Conservation (phyloP, 2,888 invertebrate species). For the Colostygia pectinataria region DNA sequence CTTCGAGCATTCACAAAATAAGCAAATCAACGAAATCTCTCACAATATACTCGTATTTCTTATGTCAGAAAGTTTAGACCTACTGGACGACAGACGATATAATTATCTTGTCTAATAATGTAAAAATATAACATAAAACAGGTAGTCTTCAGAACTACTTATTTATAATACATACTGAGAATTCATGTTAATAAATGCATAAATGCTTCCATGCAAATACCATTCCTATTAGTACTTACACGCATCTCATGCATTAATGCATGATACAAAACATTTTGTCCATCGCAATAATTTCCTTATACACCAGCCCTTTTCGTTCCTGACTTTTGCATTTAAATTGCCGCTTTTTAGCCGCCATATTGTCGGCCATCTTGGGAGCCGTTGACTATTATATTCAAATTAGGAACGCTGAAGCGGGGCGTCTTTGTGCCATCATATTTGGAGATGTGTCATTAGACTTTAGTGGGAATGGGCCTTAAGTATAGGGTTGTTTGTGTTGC, state of each 20-base stretch:
- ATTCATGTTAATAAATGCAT: slow-evolving; percentile 11
- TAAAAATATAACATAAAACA: no score
- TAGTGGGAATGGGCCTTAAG: slow-evolving; percentile 27
- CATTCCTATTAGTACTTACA: slow-evolving; percentile 19
- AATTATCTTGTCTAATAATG: no score
- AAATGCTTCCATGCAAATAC: slow-evolving; percentile 18
- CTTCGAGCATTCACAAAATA: no score
- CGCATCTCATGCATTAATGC: slow-evolving; percentile 35
- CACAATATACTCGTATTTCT: no score
- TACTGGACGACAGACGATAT: no score
- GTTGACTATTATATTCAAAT: slow-evolving; percentile 76
- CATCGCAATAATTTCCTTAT: slow-evolving; percentile 36
- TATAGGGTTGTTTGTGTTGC: slow-evolving; percentile 15
- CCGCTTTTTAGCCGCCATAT: slow-evolving; percentile 39
- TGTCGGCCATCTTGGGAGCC: slow-evolving; percentile 50
- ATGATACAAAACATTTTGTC: slow-evolving; percentile 35
- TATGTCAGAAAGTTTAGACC: no score
- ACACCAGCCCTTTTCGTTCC: slow-evolving; percentile 36
- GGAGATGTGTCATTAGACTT: slow-evolving; percentile 28
- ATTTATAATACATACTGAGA: not conserved
- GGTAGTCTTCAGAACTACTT: not conserved
- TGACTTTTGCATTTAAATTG: slow-evolving; percentile 63
- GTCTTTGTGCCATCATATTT: slow-evolving; percentile 33
- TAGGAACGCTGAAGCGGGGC: slow-evolving; percentile 40
- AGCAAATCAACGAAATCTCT: no score